Conservation (phyloP, 2,888 invertebrate genomes). For the Plagodis pulveraria region DNA sequence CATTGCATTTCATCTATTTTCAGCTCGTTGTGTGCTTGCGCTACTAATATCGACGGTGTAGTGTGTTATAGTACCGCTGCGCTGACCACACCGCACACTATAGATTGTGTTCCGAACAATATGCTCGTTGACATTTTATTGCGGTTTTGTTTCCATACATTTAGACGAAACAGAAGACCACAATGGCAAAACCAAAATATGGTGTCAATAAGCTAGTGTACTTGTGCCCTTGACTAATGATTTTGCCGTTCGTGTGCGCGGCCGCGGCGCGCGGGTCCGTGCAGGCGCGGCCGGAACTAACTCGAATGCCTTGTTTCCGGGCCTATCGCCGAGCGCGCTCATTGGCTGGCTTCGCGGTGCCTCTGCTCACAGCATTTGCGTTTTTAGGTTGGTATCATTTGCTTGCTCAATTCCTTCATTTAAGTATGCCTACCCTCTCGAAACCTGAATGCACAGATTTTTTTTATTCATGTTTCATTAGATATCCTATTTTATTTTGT, state of each 20-base stretch:
- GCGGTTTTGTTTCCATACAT: slow-evolving; percentile 28
- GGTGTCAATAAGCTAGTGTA: slow-evolving; percentile 11
- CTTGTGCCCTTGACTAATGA: slow-evolving; percentile 7
- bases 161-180: slow-evolving; percentile 17
- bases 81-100: background rate
- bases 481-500: no score
- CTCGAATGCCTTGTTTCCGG: slow-evolving; percentile 77
- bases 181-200: slow-evolving; percentile 6
- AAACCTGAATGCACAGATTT: no score
- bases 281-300: slow-evolving; percentile 56
- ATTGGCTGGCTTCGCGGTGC: slow-evolving; percentile 72
- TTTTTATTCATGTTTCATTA: no score
- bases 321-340: slow-evolving; percentile 68
- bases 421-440: background rate
- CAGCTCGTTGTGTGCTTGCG: slow-evolving; percentile 64
- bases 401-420: slow-evolving; percentile 58
- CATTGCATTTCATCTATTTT: slow-evolving; percentile 57
- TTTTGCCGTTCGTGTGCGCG: slow-evolving; percentile 1
- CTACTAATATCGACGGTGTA: slow-evolving; percentile 57
- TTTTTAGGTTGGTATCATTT: slow-evolving; percentile 80
- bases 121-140: slow-evolving; percentile 64
- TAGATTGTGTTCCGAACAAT: slow-evolving; percentile 58
- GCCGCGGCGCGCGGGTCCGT: slow-evolving; percentile 4
- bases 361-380: slow-evolving; percentile 81
- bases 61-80: background rate